These are phyloP conservation scores for Cavia aperea DNA, from an alignment of 2,113 vertebrate genomes.

Conservation along the genomic window DNA sequence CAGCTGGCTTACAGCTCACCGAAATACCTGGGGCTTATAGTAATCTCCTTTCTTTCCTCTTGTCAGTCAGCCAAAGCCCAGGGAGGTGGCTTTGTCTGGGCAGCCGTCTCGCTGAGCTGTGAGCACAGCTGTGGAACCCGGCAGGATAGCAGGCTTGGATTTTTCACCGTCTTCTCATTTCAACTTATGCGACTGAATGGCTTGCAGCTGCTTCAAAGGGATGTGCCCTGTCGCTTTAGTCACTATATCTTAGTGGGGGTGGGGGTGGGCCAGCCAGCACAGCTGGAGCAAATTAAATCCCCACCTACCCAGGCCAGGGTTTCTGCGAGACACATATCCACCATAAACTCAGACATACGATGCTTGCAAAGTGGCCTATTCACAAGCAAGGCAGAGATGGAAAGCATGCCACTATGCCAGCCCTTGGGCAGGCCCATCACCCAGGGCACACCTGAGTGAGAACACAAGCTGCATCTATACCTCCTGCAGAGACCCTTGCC, in stretches of 20 bases:
- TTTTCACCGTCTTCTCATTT: constrained; percentile 54
- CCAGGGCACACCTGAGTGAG: not conserved
- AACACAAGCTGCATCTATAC: accelerated
- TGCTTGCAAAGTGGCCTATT: not conserved
- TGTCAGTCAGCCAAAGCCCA: constrained; percentile 23
- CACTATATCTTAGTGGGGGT: accelerated
- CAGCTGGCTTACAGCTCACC: constrained; percentile 59
- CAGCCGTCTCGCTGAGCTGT: not conserved
- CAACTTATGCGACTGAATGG: constrained; percentile 7
- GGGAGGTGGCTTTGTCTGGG: constrained; percentile 59
- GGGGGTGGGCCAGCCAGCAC: not conserved
- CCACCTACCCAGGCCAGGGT: not conserved
- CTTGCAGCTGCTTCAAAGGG: constrained; percentile 46
- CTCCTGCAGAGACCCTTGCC: too few species aligned
- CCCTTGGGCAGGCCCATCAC: not conserved
- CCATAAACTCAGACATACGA: not conserved
- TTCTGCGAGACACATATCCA: not conserved
- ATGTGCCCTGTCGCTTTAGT: not conserved
- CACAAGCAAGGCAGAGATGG: not conserved
- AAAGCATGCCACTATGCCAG: not conserved
- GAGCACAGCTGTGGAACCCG: not conserved
- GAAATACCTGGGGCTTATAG: constrained; percentile 60
- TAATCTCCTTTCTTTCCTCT: constrained; percentile 53
- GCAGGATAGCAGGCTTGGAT: constrained; percentile 17
- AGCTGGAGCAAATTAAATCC: constrained; percentile 31